phyloP scores from a whole-genome alignment of 2,113 vertebrate species.

The Tonatia bakeri region DNA sequence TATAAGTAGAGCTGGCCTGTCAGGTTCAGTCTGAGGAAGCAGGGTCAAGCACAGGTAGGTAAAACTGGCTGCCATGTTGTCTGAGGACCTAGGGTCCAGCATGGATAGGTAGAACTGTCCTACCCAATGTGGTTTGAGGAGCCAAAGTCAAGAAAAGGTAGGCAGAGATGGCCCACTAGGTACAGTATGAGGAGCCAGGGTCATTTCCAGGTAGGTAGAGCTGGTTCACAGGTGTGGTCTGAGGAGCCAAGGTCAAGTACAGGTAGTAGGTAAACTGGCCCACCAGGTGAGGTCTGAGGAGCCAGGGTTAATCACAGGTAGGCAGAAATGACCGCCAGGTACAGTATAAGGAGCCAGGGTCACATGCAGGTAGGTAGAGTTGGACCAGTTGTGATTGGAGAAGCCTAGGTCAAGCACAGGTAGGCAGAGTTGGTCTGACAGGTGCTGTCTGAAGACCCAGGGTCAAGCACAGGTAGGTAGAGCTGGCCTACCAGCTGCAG shows the following conservation, averaged over 20 bases:
- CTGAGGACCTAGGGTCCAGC: background rate
- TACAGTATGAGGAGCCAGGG: background rate
- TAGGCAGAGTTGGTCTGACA: background rate
- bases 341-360: background rate
- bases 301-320: background rate
- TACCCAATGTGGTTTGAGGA: background rate
- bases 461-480: background rate
- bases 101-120: background rate
- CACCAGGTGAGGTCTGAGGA: background rate
- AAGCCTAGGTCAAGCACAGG: too few relatives aligned
- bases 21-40: background rate
- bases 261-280: background rate
- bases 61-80: rapidly evolving
- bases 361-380: background rate
- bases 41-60: background rate
- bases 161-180: background rate
- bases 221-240: background rate
- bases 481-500: rapidly evolving
- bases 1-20: background rate
- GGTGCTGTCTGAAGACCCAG: background rate
- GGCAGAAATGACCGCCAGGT: background rate
- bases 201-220: background rate
- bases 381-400: background rate
- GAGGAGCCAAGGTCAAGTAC: background rate
- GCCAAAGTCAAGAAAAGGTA: background rate